Base-by-base conservation (phyloP, 2,113 vertebrate species). In the Acanthochromis polyacanthus region DNA sequence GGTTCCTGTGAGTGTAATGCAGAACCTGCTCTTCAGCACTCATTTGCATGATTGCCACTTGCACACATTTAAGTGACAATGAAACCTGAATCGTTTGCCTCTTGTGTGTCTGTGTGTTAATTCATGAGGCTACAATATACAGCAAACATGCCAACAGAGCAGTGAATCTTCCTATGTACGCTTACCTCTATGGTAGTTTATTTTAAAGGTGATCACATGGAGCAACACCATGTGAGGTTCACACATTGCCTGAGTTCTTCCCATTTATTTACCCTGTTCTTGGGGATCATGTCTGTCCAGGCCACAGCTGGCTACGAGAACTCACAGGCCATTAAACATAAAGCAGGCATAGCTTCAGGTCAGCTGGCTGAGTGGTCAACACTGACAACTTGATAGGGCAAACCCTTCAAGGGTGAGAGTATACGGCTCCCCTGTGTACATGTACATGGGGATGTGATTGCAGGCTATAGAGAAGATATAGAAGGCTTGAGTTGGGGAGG, bases 361-460 rank as follows among this genome's bases (percentile, higher is more conserved):
- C 79, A 52, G 40, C 46, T 48, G 58, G 48, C 61, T 78, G 48
- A 63, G 52, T 28, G 59, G 38, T 57, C 80, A 72, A 53, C 20
- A 25, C 40, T 74, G 81, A 65, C 71, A 79, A 77, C 68, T 40
- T 85, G 87, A 89, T 81, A 74, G 74, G 64, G 20, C 20, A 45
- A 5, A 58, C 17, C 38, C 58, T 53, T 43, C 4, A 0, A 72
- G 75, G 74, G 50, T 52, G 38, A 83, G 69, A 71, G 80, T 23
- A 62, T 40, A 25, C 51, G 14, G 28, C 68, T 75, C 50, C 43
- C 20, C 74, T 59, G 60, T 71, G 67, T 20, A 32, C 20, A 75
- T 78, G 60, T 23, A 74, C 71, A 79, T 71, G 68, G 77, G 70
- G 68, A 80, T 38, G 80, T 56, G 70, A 87, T 80, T 82, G 73